Conservation (phyloP, 2,888 invertebrate species). For the Allygus modestus region DNA sequence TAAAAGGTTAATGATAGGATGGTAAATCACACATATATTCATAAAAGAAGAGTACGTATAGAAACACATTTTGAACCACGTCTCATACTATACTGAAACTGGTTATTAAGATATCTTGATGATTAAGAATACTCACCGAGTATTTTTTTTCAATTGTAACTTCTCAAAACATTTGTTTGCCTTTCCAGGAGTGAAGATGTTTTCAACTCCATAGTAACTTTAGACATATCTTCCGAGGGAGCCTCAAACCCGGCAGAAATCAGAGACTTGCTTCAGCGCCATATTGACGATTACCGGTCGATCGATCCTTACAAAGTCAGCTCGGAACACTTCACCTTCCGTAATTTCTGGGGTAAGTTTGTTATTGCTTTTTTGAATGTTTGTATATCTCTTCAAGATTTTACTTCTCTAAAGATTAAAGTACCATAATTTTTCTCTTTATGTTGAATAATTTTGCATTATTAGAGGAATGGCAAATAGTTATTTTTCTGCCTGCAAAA, state of each 20-base stretch:
- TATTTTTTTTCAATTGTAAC: too few species aligned
- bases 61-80: too few species aligned
- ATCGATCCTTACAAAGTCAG: conserved; percentile 78
- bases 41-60: too few species aligned
- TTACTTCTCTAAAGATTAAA: background rate
- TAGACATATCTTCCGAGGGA: conserved; percentile 78
- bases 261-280: conserved; percentile 77
- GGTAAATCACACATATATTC: too few species aligned
- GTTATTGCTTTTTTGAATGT: background rate
- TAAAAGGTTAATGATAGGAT: too few species aligned
- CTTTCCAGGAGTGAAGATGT: conserved; percentile 74
- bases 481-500: background rate
- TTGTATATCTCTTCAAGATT: background rate
- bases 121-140: too few species aligned
- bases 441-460: background rate
- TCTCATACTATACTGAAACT: too few species aligned
- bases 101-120: too few species aligned
- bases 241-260: conserved; percentile 80
- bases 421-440: conserved; percentile 55
- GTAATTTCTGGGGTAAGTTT: conserved; percentile 77
- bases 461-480: background rate
- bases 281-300: conserved; percentile 77
- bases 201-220: conserved; percentile 81
- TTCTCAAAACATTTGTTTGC: too few species aligned
- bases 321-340: conserved; percentile 80